These are phyloP conservation scores for Hemiprocne comata DNA, from an alignment of 2,113 vertebrate species.

Conservation along the genomic window DNA sequence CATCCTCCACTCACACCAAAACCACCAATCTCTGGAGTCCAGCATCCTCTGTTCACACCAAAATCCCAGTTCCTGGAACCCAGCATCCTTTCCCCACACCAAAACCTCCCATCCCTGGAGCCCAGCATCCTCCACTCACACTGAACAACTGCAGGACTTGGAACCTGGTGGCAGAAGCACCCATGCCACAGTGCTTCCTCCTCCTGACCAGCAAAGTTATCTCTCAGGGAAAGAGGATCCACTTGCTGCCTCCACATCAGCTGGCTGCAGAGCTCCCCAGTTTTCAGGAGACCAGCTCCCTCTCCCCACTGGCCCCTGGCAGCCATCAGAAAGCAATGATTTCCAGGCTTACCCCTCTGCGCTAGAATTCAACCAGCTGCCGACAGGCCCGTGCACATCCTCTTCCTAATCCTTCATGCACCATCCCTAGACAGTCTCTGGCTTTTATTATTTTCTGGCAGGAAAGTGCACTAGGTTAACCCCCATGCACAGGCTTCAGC, in stretches of 20 bases:
- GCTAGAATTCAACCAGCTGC: constrained; percentile 54
- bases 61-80: neutral
- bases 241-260: neutral
- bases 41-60: neutral
- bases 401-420: constrained; percentile 55
- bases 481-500: neutral
- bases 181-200: neutral
- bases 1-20: neutral
- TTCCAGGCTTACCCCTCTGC: constrained; percentile 52
- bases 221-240: neutral
- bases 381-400: constrained; percentile 49
- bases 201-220: neutral
- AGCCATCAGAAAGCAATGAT: constrained; percentile 36
- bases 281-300: neutral
- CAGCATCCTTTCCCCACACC: neutral
- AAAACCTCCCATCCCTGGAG: neutral
- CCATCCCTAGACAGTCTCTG: constrained; percentile 57
- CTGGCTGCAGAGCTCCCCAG: neutral
- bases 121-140: neutral
- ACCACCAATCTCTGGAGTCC: neutral
- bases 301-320: neutral
- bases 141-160: neutral
- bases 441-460: constrained; percentile 72
- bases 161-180: neutral
- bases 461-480: constrained; percentile 33